phyloP scores from a whole-genome alignment of 1,140 invertebrate species.

The Rhopalosiphum maidis region DNA sequence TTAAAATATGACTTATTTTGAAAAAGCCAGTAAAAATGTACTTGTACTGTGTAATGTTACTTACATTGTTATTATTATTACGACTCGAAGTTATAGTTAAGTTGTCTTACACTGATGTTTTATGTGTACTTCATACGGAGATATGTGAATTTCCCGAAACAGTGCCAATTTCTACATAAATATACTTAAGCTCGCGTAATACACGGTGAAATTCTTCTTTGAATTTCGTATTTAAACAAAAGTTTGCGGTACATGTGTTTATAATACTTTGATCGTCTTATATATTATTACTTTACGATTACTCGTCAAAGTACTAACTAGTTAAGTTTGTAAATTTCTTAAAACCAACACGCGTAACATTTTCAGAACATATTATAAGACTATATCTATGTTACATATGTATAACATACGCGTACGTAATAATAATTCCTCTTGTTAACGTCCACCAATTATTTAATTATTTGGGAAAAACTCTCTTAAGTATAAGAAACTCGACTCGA shows the following conservation, averaged over 20 bases:
- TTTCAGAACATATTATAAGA: background rate
- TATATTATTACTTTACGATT: slow-evolving; percentile 43
- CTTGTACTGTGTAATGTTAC: background rate
- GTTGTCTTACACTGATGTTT: background rate
- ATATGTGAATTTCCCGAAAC: background rate
- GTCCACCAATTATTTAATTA: slow-evolving; percentile 31
- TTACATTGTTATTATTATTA: background rate
- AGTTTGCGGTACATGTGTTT: slow-evolving; percentile 23
- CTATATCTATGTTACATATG: background rate
- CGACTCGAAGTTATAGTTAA: background rate
- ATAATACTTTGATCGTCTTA: slow-evolving; percentile 48
- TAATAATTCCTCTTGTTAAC: slow-evolving; percentile 17
- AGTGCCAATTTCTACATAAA: background rate
- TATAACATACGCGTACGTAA: background rate
- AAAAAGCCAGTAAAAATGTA: slow-evolving; percentile 15
- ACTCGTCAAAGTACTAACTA: slow-evolving; percentile 34
- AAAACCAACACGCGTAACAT: background rate
- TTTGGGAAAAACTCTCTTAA: background rate
- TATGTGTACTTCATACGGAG: background rate
- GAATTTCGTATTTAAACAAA: background rate
- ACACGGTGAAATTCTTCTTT: slow-evolving; percentile 6
- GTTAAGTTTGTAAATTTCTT: slow-evolving; percentile 41
- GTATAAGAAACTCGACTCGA: background rate
- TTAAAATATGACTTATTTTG: background rate
- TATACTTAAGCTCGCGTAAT: slow-evolving; percentile 9